Base-by-base conservation (phyloP, 2,797 vertebrate species). In the Poeciliopsis turneri region DNA sequence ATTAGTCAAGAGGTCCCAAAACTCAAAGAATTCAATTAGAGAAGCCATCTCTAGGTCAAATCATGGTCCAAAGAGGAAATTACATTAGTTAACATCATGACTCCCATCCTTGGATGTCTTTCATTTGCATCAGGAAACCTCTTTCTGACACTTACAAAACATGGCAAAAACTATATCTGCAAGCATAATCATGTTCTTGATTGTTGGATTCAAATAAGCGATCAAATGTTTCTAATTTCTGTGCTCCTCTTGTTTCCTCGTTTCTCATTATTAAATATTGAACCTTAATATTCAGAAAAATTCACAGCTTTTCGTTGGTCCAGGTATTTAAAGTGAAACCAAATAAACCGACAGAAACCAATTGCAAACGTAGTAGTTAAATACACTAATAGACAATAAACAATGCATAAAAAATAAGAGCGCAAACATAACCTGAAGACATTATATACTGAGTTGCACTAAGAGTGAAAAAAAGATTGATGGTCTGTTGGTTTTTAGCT, bases 401-500 rank as follows among this genome's bases (percentile, higher is more conserved):
- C 30, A 39, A 25, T 15, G 0, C 1, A 41, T 15, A 1, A 43
- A 9, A 43, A 57, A 20, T 13, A 53, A 47, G 6, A n/a, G 23
- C 36, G 33, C 7, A 61, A 18, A 36, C 33, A 43, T 25, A 57
- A 23, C 9, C 23, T 18, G 36, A 4, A 25, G 23, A 55, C 4
- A 25, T 13, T 41, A 36, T 13, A 55, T 25, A 53, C 11, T 36
- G 18, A 25, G 23, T 53, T 36, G 66, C 11, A 69, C n/a, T 30
- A 36, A 4, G 57, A 68, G 28, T 11, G 28, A 47, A 28, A 51
- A 28, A 72, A 46, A 39, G 43, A 66, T 9, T 61, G 57, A 20
- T 6, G 45, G 28, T 47, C 76, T 72, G 36, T 28, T 12, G 59
- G 47, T 53, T 51, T 59, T 59, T 87, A 78, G 5, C 61, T 49